phyloP scores from a whole-genome alignment of 2,888 invertebrate genomes.

The Adelognathus sp. region DNA sequence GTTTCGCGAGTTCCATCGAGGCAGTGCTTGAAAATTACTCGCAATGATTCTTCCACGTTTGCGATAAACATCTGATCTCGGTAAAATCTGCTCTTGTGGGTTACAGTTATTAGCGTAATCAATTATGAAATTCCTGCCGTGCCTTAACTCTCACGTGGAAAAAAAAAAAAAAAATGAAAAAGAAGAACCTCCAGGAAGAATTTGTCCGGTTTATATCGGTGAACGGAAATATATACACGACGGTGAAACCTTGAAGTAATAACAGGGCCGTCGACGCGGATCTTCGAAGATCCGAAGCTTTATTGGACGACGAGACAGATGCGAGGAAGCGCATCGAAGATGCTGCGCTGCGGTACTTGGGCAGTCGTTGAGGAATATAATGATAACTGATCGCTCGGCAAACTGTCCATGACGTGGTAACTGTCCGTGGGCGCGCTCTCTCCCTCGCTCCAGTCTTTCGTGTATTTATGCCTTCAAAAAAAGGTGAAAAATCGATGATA shows the following conservation, averaged over 20 bases:
- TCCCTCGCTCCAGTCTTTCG: slow-evolving; percentile 13
- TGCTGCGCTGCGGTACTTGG: neutral
- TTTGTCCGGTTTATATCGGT: slow-evolving; percentile 17
- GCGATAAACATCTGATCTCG: slow-evolving; percentile 18
- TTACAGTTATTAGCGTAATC: neutral
- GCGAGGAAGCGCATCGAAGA: neutral
- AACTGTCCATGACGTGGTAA: slow-evolving; percentile 53
- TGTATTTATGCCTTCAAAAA: neutral
- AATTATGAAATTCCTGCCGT: neutral
- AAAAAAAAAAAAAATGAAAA: neutral
- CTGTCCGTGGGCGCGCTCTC: slow-evolving; percentile 37
- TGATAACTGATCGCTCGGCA: slow-evolving; percentile 51
- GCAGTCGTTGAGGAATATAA: slow-evolving; percentile 29
- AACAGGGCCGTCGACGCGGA: slow-evolving; percentile 23
- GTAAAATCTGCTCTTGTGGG: neutral
- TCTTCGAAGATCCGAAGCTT: slow-evolving; percentile 20
- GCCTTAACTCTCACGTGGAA: neutral
- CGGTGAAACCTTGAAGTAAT: slow-evolving; percentile 19
- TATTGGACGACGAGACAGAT: neutral
- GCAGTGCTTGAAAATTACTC: slow-evolving; percentile 27
- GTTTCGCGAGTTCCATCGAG: slow-evolving; percentile 3
- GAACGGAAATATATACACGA: slow-evolving; percentile 14
- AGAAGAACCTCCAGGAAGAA: neutral
- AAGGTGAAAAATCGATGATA: neutral
- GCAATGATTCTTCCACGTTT: slow-evolving; percentile 8